Evolutionary conservation across 2,888 invertebrate genomes (phyloP), one percentile per base, ranked within the genome.

Genomic region (Trissolcus japonicus): DNA sequence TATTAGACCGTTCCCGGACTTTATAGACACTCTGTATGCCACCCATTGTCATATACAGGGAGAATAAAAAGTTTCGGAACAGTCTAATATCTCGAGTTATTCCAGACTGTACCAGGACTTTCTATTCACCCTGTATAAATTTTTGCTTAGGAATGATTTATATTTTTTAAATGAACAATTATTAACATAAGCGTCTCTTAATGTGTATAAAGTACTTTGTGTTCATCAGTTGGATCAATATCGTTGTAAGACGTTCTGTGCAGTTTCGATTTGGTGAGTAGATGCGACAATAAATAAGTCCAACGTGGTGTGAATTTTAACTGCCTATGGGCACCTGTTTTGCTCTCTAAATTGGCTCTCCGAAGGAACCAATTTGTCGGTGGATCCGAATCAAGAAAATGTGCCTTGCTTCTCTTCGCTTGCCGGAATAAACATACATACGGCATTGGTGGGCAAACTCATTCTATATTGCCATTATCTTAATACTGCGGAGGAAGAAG

Each of bases 271-370:
- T 61, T 25, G 35, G 14, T 25, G 59, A 66, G 72, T 72, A 57
- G 69, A 73, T 69, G 73, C 73, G 74, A 78, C 78, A 74, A 78
- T 78, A 74, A 74, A 78, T 74, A 74, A 78, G 73, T 62, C 62
- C 69, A 74, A 68, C 74, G 73, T 78, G 78, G 66, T 51, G 66
- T 51, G 74, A 74, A 78, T 74, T 40, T 61, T 50, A 74, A 78
- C 48, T 55, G 16, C 50, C 21, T 7, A 46, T 60, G 43, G 61
- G 66, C 61, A 68, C 63, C 51, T 55, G 63, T 50, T 48, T 63
- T 51, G 59, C 65, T 68, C 48, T 59, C 63, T 13, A 67, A 73
- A 63, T 65, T 76, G 71, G 51, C 53, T 54, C 17, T n/a, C 13
- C 72, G 51, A 50, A 59, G 41, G 17, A 9, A 21, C 54, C 72